A percentile compares a stretch with the other conserved stretches of the same genome.
phyloP scores from a whole-genome alignment of 2,888 invertebrate genomes.

The Drosophila gaucha region DNA sequence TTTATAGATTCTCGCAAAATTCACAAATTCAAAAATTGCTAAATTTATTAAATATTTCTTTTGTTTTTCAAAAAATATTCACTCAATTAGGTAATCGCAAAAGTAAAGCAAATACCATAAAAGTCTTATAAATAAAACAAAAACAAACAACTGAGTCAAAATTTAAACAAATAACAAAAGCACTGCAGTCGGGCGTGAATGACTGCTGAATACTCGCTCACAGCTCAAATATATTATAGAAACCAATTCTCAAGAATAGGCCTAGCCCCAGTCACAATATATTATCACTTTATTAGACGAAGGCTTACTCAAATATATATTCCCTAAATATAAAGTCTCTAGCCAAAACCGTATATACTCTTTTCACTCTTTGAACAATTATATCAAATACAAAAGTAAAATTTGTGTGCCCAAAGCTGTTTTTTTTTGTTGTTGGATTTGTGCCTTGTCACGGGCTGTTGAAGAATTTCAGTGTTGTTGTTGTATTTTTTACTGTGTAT shows the following conservation, averaged over 20 bases:
- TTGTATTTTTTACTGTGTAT: slow-evolving; percentile 20
- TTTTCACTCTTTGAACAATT: neutral
- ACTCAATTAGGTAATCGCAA: slow-evolving; percentile 18
- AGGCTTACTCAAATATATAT: no score
- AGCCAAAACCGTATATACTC: neutral
- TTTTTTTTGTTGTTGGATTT: slow-evolving; percentile 27
- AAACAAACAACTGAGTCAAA: slow-evolving; percentile 1
- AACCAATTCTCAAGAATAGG: no score
- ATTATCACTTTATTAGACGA: no score
- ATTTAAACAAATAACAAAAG: neutral
- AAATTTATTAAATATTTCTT: neutral
- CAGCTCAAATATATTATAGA: no score
- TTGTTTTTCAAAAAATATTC: neutral
- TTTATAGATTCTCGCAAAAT: neutral
- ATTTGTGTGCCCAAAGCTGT: slow-evolving; percentile 34
- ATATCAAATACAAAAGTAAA: slow-evolving; percentile 29
- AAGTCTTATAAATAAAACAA: slow-evolving; percentile 1
- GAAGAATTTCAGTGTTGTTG: slow-evolving; percentile 32
- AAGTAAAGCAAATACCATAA: slow-evolving; percentile 20
- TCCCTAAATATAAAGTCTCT: no score
- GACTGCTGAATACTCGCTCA: neutral
- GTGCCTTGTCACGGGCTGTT: slow-evolving; percentile 52
- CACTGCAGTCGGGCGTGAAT: neutral
- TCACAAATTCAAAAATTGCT: slow-evolving; percentile 7
- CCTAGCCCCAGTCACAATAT: no score